Evolutionary conservation across 2,797 vertebrate genomes (phyloP).

Genomic region (Chaetophractus vellerosus): DNA sequence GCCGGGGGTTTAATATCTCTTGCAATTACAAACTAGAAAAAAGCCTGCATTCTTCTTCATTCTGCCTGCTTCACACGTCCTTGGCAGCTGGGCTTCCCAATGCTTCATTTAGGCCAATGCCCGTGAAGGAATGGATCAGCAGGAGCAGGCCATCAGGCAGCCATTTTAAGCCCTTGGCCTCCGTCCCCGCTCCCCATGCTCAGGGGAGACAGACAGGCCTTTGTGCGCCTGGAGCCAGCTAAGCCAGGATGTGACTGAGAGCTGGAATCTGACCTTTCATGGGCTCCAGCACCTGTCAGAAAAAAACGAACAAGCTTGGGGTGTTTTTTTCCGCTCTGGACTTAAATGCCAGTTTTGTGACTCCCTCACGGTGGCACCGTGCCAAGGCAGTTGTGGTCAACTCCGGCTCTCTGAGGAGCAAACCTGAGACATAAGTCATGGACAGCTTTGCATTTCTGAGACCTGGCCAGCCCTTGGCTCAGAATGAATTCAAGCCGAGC

Average conservation of each 20-base stretch:
- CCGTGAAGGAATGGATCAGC: slow-evolving; percentile 82
- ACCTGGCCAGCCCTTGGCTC: slow-evolving; percentile 61
- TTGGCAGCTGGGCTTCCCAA: slow-evolving; percentile 83
- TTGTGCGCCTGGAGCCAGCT: slow-evolving; percentile 83
- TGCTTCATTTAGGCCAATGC: slow-evolving; percentile 85
- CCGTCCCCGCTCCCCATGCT: slow-evolving; percentile 49
- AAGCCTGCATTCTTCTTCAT: slow-evolving; percentile 78
- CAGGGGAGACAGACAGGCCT: slow-evolving; percentile 81
- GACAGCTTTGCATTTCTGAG: slow-evolving; percentile 50
- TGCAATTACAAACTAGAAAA: slow-evolving; percentile 77
- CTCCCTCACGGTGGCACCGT: slow-evolving; percentile 74
- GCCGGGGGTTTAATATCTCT: slow-evolving; percentile 71
- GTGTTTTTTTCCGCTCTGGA: slow-evolving; percentile 85
- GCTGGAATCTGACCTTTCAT: slow-evolving; percentile 87
- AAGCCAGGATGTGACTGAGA: slow-evolving; percentile 85
- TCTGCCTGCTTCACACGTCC: slow-evolving; percentile 68
- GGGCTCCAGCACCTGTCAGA: slow-evolving; percentile 87
- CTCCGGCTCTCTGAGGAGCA: slow-evolving; percentile 63
- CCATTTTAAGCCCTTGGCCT: slow-evolving; percentile 83
- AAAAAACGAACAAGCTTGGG: slow-evolving; percentile 84
- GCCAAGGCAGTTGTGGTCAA: slow-evolving; percentile 84
- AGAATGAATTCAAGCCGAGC: slow-evolving; percentile 3
- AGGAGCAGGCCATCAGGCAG: slow-evolving; percentile 71
- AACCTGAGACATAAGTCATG: slow-evolving; percentile 74
- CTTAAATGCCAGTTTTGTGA: slow-evolving; percentile 86